Base-by-base conservation (phyloP, 2,113 vertebrate species). In the Epinephelus moara region DNA sequence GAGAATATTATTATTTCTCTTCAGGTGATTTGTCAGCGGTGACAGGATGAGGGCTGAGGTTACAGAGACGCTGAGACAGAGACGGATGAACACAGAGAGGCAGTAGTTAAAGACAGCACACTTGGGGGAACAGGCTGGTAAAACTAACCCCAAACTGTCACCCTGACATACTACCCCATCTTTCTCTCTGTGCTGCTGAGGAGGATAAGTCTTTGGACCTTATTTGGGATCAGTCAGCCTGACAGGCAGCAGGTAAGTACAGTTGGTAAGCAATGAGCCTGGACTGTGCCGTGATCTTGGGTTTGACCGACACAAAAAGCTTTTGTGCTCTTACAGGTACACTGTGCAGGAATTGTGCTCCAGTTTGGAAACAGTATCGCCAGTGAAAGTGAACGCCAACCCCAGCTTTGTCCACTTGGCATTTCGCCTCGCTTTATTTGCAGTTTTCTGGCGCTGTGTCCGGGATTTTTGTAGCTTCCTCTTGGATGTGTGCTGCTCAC, bases 121-220 rank as follows among this genome's bases (percentile, higher is more conserved):
- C 69, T 50, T 30, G 30, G 62, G 63, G 53, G 42, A 11, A 61
- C 64, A 7, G 23, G 81, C 88, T 78, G 73, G 82, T 88, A 74
- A 88, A 80, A 42, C 56, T 87, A 90, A 87, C 89, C 89, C 84
- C 82, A 90, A 89, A 91, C 70, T 92, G 89, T 92, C 90, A 87
- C 25, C n/a, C 60, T 86, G 78, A 88, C 56, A 63, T 60, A 83
- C 21, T 37, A 62, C 45, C 77, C 66, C 50, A 75, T 75, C 81
- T 52, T 64, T 69, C 62, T 67, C 27, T 7, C 53, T 0, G 9
- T 45, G 78, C 53, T 74, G 55, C 70, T 62, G 70, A 85, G 62
- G 37, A 60, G 53, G 74, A 86, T 71, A 60, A 77, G 89, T 86
- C 64, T 79, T 63, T 61, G 64, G 25, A 69, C 33, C 33, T 15